Evolutionary conservation across 2,797 vertebrate species (phyloP).

Genomic region (Lagocephalus sceleratus): DNA sequence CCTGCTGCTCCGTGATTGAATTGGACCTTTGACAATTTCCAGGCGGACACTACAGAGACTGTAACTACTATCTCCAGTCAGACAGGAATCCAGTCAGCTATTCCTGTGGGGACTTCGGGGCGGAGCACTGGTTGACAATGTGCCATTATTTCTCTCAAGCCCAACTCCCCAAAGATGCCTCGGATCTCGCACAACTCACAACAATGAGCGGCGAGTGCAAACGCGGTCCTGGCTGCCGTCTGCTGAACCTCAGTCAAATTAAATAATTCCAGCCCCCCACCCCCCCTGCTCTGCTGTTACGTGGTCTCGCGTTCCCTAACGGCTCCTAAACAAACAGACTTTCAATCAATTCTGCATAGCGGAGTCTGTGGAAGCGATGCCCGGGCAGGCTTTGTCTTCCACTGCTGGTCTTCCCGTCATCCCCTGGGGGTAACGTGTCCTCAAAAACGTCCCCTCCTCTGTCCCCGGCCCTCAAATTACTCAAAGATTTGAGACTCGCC

Average conservation of each 20-base stretch:
- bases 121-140: conserved; percentile 41
- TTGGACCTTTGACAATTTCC: conserved; percentile 33
- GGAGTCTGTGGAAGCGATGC: no score
- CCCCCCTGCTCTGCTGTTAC: conserved; percentile 27
- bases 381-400: conserved; percentile 27
- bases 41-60: conserved; percentile 19
- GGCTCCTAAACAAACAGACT: conserved; percentile 22
- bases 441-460: conserved; percentile 12
- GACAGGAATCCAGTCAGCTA: conserved; percentile 36
- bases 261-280: conserved; percentile 38
- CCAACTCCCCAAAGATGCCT: conserved; percentile 42
- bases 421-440: conserved; percentile 28
- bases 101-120: conserved; percentile 30
- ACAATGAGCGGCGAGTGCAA: conserved; percentile 26
- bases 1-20: conserved; percentile 28
- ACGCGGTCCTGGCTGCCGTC: conserved; percentile 6
- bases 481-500: conserved; percentile 31
- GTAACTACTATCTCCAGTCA: conserved; percentile 30
- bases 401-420: conserved; percentile 9
- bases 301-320: conserved; percentile 38
- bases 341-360: not conserved
- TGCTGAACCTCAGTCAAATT: conserved; percentile 38
- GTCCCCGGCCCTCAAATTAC: conserved; percentile 53
- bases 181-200: conserved; percentile 46
- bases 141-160: conserved; percentile 35